Evolutionary conservation across 2,888 invertebrate genomes (phyloP).

Genomic region (Sinhomidia bicolor): DNA sequence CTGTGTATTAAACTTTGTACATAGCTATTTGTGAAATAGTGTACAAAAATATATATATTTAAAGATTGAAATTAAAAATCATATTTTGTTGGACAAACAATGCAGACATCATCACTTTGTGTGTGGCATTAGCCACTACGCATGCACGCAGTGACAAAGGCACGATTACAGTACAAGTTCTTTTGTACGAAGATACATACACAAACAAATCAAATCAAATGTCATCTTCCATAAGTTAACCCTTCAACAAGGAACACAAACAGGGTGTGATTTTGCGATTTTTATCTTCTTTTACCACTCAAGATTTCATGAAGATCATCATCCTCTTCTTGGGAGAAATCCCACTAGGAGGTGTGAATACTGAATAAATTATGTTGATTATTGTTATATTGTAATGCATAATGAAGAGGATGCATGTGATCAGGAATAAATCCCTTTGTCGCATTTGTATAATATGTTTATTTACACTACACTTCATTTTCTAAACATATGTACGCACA

Average conservation of each 20-base stretch:
- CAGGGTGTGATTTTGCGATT: conserved; percentile 72
- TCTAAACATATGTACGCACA: no score
- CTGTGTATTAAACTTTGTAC: no score
- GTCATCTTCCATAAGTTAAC: conserved; percentile 69
- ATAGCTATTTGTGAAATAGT: no score
- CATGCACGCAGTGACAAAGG: not conserved
- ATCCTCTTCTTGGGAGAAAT: not conserved
- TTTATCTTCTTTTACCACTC: conserved; percentile 69
- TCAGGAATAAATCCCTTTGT: conserved; percentile 59
- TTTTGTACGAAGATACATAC: not conserved
- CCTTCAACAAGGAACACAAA: conserved; percentile 59
- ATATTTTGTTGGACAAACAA: no score
- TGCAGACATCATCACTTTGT: no score
- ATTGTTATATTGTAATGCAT: conserved; percentile 48
- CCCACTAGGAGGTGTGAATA: conserved; percentile 69
- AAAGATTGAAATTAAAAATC: no score
- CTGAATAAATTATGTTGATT: conserved; percentile 62
- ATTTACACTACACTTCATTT: no score
- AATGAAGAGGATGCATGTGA: conserved; percentile 21
- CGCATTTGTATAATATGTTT: conserved; percentile 51
- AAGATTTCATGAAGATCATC: conserved; percentile 17
- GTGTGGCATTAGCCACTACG: no score
- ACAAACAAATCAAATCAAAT: conserved; percentile 17
- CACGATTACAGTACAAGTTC: not conserved
- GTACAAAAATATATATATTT: no score